Conservation (phyloP, 2,797 vertebrate genomes). For the Astyanax mexicanus region DNA sequence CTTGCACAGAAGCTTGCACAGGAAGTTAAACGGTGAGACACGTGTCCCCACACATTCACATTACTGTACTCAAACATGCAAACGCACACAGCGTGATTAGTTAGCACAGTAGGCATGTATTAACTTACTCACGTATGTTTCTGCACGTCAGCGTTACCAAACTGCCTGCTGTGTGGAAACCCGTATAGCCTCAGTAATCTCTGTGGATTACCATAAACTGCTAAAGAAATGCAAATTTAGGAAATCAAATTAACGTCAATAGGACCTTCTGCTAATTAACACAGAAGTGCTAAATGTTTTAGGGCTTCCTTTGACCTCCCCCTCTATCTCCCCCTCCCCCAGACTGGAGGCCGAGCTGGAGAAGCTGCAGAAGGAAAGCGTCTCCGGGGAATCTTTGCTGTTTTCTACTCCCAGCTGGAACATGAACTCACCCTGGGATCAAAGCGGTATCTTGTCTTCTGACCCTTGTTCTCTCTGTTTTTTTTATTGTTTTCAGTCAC, state of each 20-base stretch:
- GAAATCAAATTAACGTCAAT: background rate
- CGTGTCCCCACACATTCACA: background rate
- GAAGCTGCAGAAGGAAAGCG: conserved; percentile 77
- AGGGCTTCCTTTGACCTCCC: background rate
- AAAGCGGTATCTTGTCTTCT: conserved; percentile 67
- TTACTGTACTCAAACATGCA: background rate
- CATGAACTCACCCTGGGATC: conserved; percentile 72
- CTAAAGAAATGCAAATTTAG: background rate
- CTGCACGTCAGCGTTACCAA: conserved; percentile 16
- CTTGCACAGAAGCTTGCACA: conserved; percentile 70
- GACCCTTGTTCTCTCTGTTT: background rate
- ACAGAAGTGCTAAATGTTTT: conserved; percentile 3
- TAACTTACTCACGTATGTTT: background rate
- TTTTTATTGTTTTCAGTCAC: conserved; percentile 25
- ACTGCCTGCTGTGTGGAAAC: conserved; percentile 20
- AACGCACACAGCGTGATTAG: background rate
- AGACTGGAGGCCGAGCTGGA: conserved; percentile 83
- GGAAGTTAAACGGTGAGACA: conserved; percentile 77
- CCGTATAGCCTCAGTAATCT: background rate
- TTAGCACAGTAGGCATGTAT: background rate
- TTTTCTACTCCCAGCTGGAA: conserved; percentile 83
- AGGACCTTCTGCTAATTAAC: background rate
- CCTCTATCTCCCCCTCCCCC: conserved; percentile 16
- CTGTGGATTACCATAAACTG: background rate
- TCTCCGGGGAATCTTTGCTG: conserved; percentile 67